These are phyloP conservation scores for Nyctibius bracteatus DNA, from an alignment of 2,113 vertebrate species.

Conservation along the genomic window DNA sequence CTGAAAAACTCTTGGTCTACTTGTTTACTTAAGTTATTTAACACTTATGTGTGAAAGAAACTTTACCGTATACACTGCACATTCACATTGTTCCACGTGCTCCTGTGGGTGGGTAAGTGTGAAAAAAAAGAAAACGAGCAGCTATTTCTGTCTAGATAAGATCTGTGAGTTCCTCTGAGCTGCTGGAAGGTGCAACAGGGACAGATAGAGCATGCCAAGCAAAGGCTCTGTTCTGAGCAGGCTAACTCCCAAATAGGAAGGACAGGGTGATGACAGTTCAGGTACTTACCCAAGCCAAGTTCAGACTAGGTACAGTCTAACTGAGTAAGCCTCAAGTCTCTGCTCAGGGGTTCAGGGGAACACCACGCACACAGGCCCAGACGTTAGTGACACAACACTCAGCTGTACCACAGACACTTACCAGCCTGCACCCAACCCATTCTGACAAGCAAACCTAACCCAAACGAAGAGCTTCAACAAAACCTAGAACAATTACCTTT, in stretches of 20 bases:
- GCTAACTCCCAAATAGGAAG: not conserved
- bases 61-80: not conserved
- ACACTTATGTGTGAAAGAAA: not conserved
- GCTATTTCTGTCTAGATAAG: not conserved
- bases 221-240: not conserved
- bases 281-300: not conserved
- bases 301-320: not conserved
- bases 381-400: not conserved
- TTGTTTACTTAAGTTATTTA: not conserved
- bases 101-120: not conserved
- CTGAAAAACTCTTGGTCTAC: rapidly evolving
- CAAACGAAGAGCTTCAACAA: not conserved
- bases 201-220: not conserved
- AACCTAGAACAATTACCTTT: not conserved
- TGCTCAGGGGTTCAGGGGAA: not conserved
- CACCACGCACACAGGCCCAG: not conserved
- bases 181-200: not conserved
- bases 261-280: not conserved
- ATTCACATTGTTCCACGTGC: not conserved
- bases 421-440: not conserved
- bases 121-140: not conserved
- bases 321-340: not conserved
- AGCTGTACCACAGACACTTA: rapidly evolving
- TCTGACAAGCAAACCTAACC: not conserved
- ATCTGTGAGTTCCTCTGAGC: not conserved